Evolutionary conservation across 2,888 invertebrate species (phyloP), one percentile per base, ranked within the genome.

Genomic region (Helobdella robusta): DNA sequence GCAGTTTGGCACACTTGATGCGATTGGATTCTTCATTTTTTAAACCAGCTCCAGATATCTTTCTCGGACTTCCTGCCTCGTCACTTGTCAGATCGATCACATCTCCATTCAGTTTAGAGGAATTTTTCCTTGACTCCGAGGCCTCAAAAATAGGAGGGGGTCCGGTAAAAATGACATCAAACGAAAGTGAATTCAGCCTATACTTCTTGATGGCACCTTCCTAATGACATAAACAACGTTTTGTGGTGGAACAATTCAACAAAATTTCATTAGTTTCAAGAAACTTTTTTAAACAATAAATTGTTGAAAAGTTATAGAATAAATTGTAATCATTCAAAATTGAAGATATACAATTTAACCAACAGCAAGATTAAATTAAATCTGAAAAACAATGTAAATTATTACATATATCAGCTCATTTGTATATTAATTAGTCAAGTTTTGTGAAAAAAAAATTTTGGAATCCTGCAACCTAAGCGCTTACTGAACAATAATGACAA

Each of bases 141-240:
- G 70, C 65, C 52, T 74, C 76, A 77, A 90, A 89, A 68, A 84
- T 84, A 0, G 93, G 93, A 50, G 86, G 81, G 52, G 86, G 81
- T 0, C 92, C 92, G 64, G 86, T 86, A 80, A 91, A 93, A 74
- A 92, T 85, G 71, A 87, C 86, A 64, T 86, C 85, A 76, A 89
- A 92, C 72, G 84, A 85, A 0, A 87, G 82, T 76, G 85, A 70
- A 8, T 71, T 67, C 28, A 82, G 68, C 11, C 84, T 84, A 78
- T 86, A 87, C 74, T 85, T 85, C 63, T 85, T 84, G 76, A 46
- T 63, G 32, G 85, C 73, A 44, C 73, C 72, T 8, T 75, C 74
- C 80, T 81, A 69, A 2, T 70, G 68, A 65, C 32, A 25, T 34
- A 61, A 62, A 61, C 1, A 63, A 50, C 6, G 44, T 40, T 40